These are phyloP conservation scores for Octopus bimaculoides DNA, from an alignment of 1,140 invertebrate genomes.

Conservation along the genomic window DNA sequence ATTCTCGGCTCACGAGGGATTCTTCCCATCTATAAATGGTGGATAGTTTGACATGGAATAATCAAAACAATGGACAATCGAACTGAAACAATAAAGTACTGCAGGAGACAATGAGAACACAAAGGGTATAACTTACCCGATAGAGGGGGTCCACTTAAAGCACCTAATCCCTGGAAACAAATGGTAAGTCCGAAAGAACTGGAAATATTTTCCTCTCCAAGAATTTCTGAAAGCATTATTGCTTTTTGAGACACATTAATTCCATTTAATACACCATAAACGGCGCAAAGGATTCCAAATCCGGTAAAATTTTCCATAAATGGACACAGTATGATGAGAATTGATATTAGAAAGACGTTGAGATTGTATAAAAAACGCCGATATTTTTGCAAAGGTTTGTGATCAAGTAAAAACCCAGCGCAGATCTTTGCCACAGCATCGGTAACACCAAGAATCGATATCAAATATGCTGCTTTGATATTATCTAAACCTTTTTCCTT, in stretches of 20 bases:
- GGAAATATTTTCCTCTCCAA: constrained; percentile 18
- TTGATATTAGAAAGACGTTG: constrained; percentile 33
- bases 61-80: no score
- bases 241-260: constrained; percentile 24
- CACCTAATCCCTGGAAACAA: constrained; percentile 4
- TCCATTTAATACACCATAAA: constrained; percentile 39
- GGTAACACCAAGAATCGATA: constrained; percentile 36
- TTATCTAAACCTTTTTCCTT: constrained; percentile 32
- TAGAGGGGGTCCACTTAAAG: constrained; percentile 1
- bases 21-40: no score
- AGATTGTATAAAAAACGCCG: constrained; percentile 38
- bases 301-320: constrained; percentile 23
- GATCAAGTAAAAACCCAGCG: constrained; percentile 35
- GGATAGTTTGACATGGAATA: no score
- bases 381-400: constrained; percentile 30
- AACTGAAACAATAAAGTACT: no score
- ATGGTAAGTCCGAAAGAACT: constrained; percentile 10
- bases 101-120: no score
- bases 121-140: neutral
- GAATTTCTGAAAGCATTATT: constrained; percentile 21
- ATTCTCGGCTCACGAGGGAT: no score
- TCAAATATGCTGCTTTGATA: constrained; percentile 30
- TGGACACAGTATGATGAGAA: constrained; percentile 32
- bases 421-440: constrained; percentile 38
- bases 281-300: constrained; percentile 29